A percentile compares a stretch with the other conserved stretches of the same genome.
phyloP scores from a whole-genome alignment of 30 jellyfish, hydroid and myxozoan species.

The Rhopilema esculentum region DNA sequence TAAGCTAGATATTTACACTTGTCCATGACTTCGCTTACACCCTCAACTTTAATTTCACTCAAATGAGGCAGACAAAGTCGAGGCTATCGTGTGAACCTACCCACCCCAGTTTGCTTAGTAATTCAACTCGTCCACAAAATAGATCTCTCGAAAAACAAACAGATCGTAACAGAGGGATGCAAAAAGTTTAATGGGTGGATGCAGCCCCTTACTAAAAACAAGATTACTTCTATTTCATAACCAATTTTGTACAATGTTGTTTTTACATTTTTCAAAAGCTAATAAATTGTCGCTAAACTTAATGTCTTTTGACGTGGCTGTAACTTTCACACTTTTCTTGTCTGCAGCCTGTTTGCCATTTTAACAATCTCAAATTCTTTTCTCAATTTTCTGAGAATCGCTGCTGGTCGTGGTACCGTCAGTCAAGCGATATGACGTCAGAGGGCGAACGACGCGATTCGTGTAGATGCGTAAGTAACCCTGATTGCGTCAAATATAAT shows the following conservation, averaged over 20 bases:
- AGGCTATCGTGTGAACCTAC: neutral
- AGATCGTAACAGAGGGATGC: neutral
- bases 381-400: no score
- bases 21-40: neutral
- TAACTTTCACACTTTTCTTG: neutral
- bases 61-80: neutral
- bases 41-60: neutral
- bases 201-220: neutral
- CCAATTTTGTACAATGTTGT: neutral
- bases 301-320: neutral
- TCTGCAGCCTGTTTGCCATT: neutral
- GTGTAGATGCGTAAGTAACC: slow-evolving; percentile 50
- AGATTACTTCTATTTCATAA: neutral
- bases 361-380: no score
- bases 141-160: neutral
- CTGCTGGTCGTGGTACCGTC: no score
- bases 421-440: slow-evolving; percentile 64
- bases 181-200: neutral
- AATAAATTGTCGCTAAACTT: neutral
- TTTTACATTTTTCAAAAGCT: neutral
- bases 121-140: neutral
- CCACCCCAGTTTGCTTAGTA: neutral
- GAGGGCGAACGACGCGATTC: slow-evolving; percentile 61
- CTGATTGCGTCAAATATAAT: slow-evolving; percentile 61
- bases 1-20: neutral